phyloP scores from a whole-genome alignment of 2,113 vertebrate genomes.

The Campylorhamphus procurvoides region DNA sequence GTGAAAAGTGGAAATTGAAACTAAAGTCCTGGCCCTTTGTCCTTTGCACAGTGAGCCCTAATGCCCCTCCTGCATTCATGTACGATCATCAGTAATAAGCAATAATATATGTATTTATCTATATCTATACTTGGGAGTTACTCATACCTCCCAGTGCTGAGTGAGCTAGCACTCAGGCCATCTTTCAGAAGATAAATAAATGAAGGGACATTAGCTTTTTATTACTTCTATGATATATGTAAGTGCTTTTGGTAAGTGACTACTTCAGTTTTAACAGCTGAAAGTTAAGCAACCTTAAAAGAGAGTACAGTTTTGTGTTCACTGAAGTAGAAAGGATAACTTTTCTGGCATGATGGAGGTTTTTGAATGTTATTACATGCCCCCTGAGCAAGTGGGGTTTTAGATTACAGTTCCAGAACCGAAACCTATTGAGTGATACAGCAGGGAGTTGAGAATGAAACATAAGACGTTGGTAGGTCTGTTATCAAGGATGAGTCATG shows the following conservation, averaged over 20 bases:
- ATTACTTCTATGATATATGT: conserved; percentile 13
- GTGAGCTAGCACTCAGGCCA: not conserved
- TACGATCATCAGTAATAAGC: not conserved
- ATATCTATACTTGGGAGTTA: not conserved
- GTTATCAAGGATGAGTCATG: not conserved
- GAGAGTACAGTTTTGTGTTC: conserved; percentile 11
- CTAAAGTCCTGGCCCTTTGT: not conserved
- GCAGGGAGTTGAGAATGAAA: not conserved
- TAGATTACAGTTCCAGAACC: conserved; percentile 36
- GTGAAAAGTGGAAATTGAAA: not conserved
- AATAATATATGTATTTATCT: not conserved
- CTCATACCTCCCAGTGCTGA: not conserved
- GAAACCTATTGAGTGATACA: conserved; percentile 7
- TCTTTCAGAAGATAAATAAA: conserved; percentile 52
- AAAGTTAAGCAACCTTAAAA: conserved; percentile 52
- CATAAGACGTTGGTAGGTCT: not conserved
- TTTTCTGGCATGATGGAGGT: conserved; percentile 38
- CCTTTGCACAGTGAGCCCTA: not conserved
- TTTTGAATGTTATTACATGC: conserved; percentile 56
- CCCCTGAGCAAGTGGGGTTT: conserved; percentile 20
- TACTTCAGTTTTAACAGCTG: conserved; percentile 33
- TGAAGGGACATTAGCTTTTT: conserved; percentile 47
- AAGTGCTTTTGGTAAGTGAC: conserved; percentile 37
- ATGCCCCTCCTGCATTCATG: not conserved
- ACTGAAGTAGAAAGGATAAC: conserved; percentile 56